Conservation (phyloP, 1,140 invertebrate genomes). For the Aphidius ervi region DNA sequence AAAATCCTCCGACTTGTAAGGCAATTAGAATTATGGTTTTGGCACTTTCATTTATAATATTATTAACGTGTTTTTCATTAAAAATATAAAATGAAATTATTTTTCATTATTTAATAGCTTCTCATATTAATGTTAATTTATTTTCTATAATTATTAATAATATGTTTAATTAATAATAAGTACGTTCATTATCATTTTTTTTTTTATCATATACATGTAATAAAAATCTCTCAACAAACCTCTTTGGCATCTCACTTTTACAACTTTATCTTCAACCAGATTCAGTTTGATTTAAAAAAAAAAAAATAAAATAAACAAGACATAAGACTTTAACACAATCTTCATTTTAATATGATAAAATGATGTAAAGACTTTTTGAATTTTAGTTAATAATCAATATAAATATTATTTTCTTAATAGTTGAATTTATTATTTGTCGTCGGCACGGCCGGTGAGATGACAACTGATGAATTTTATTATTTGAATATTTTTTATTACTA, state of each 20-base stretch:
- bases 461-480: background rate
- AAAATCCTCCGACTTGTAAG: conserved; percentile 31
- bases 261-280: conserved; percentile 23
- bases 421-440: too few relatives aligned
- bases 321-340: conserved; percentile 34
- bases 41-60: conserved; percentile 46
- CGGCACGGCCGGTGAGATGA: background rate
- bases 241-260: too few relatives aligned
- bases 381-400: conserved; percentile 6
- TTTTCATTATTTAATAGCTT: conserved; percentile 13
- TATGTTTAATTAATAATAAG: conserved; percentile 15
- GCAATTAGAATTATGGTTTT: conserved; percentile 46
- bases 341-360: conserved; percentile 46
- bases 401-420: background rate
- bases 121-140: conserved; percentile 5
- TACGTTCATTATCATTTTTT: conserved; percentile 15
- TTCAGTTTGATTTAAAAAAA: conserved; percentile 4
- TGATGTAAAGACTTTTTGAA: conserved; percentile 40
- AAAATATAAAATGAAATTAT: conserved; percentile 9
- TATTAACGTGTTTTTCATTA: conserved; percentile 32
- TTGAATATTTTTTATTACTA: background rate
- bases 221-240: too few relatives aligned
- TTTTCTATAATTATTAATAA: background rate
- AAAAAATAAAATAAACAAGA: background rate
- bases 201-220: background rate